Evolutionary conservation across 2,113 vertebrate genomes (phyloP), one percentile per base, ranked within the genome.

Genomic region (Mesocricetus auratus): DNA sequence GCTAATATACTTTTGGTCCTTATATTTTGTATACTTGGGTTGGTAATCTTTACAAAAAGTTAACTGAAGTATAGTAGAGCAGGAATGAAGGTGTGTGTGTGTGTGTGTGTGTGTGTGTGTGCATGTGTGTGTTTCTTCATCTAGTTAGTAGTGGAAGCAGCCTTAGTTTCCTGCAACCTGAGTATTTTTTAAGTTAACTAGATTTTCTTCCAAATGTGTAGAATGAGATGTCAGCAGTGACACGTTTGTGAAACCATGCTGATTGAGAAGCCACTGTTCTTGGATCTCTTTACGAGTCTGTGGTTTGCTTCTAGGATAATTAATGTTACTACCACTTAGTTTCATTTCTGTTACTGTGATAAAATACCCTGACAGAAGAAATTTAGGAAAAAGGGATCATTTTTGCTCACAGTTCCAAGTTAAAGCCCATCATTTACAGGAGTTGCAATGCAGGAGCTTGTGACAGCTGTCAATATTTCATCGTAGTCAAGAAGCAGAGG

Each of bases 121-220:
- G 15, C 13, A 1, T 79, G 47, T 78, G 5, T 45, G 22, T 33
- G 7, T 56, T 8, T 39, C 12, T 42, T 75, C 21, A 47, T 69
- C 39, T 50, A n/a, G 7, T 86, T 89, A 85, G 64, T 42, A 94
- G 60, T 94, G 92, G 73, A 96, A 95, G 62, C 13, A 83, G 15
- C 74, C 47, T 87, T 83, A 92, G 50, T 95, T 94, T 94, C 36
- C 21, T 75, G 29, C 42, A 10, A 22, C 24, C 86, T 73, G 83
- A 68, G 9, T 88, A 47, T 82, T 90, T 85, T 94, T 53, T 71
- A 79, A 88, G 7, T 85, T 42, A 58, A 50, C 33, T 88, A 36
- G 24, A 90, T 85, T 94, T 95, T 19, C 79, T 86, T 89, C 33
- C 39, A 3, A 88, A 4, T 91, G 13, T 64, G 21, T 79, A 22